Conservation (phyloP, 2,797 vertebrate species). For the Acipenser ruthenus region DNA sequence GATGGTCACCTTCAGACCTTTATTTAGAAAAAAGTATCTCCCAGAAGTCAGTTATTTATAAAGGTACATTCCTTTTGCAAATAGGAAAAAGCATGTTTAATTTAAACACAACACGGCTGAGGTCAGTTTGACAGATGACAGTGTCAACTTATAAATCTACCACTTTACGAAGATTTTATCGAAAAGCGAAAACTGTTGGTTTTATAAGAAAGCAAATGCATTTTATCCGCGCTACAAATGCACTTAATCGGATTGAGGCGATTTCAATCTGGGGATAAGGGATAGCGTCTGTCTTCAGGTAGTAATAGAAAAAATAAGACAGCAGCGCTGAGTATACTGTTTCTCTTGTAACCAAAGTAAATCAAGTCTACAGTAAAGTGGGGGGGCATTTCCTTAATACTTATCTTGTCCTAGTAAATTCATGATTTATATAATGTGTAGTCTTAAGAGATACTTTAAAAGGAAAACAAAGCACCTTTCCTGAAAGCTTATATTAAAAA, state of each 20-base stretch:
- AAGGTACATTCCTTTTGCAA: slow-evolving; percentile 5
- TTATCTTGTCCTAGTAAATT: slow-evolving; percentile 25
- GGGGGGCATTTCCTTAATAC: slow-evolving; percentile 11
- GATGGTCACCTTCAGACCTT: too few relatives aligned
- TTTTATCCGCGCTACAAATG: background rate
- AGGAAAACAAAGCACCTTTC: slow-evolving; percentile 22
- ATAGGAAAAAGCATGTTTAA: slow-evolving; percentile 18
- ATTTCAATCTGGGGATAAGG: slow-evolving; percentile 8
- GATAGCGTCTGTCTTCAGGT: background rate
- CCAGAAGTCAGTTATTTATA: background rate
- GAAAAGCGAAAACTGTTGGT: slow-evolving; percentile 14
- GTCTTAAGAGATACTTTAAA: slow-evolving; percentile 3
- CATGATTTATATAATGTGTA: slow-evolving; percentile 13
- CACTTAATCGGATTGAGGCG: slow-evolving; percentile 10
- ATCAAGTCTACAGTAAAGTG: background rate
- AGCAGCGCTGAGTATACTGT: background rate
- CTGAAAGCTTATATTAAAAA: slow-evolving; percentile 27
- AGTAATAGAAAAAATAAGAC: slow-evolving; percentile 8
- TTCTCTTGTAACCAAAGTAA: slow-evolving; percentile 7
- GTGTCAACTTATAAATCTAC: slow-evolving; percentile 4
- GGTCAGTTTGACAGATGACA: slow-evolving; percentile 18
- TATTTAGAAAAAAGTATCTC: background rate
- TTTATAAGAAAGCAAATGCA: slow-evolving; percentile 12
- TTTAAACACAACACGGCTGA: slow-evolving; percentile 40
- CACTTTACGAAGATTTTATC: slow-evolving; percentile 4